Conservation (phyloP, 1,140 invertebrate genomes). For the Trichonephila clavipes region DNA sequence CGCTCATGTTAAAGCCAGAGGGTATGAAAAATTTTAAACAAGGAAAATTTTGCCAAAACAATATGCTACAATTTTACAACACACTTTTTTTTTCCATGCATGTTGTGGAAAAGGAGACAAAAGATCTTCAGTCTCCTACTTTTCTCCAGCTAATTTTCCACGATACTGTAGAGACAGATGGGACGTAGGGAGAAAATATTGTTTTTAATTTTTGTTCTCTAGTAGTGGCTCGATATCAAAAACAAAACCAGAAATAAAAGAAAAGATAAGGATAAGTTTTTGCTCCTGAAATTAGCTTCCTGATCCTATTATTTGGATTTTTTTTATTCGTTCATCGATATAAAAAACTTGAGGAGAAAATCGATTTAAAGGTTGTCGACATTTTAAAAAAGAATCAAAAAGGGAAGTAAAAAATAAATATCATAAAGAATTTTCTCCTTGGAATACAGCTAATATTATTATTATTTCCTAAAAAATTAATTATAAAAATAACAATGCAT, state of each 20-base stretch:
- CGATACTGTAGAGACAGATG: background rate
- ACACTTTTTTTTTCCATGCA: background rate
- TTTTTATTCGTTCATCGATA: background rate
- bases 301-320: background rate
- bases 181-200: background rate
- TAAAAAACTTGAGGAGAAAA: background rate
- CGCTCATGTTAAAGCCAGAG: no score
- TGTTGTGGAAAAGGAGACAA: background rate
- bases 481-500: no score
- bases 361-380: no score
- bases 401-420: no score
- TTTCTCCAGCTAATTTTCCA: background rate
- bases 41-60: background rate
- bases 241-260: background rate
- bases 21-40: background rate
- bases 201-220: background rate
- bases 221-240: background rate
- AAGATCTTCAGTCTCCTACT: background rate
- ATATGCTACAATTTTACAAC: background rate
- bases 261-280: background rate
- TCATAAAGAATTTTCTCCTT: no score
- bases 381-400: no score
- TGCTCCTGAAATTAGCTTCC: background rate
- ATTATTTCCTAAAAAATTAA: no score
- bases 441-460: no score